A percentile compares a stretch with the other conserved stretches of the same genome.
Evolutionary conservation across 2,888 invertebrate species (phyloP).

Genomic region (Argynnis bischoffii): DNA sequence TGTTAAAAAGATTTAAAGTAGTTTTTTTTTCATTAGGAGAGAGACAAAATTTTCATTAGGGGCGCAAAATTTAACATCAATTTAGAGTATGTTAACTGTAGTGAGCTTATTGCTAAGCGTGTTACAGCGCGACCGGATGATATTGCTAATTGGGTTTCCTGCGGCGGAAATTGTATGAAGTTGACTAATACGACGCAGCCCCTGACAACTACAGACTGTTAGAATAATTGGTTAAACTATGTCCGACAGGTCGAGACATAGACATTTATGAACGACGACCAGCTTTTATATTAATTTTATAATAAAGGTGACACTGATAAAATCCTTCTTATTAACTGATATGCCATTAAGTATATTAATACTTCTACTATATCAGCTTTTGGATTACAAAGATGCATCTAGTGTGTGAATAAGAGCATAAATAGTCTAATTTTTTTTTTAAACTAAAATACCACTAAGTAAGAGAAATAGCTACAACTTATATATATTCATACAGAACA

Average conservation of each 20-base stretch:
- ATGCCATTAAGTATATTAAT: too few species aligned
- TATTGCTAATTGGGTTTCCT: constrained; percentile 79
- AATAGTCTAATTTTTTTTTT: too few species aligned
- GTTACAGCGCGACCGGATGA: constrained; percentile 70
- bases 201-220: constrained; percentile 43
- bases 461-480: too few species aligned
- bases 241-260: constrained; percentile 18
- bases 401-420: too few species aligned
- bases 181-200: constrained; percentile 66
- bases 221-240: constrained; percentile 26
- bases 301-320: neutral
- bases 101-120: constrained; percentile 63
- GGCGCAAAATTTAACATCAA: constrained; percentile 64
- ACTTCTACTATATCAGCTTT: neutral
- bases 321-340: too few species aligned
- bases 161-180: constrained; percentile 75
- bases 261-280: constrained; percentile 2
- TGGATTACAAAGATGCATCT: too few species aligned
- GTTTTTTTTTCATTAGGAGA: too few species aligned
- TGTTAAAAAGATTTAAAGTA: neutral
- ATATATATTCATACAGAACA: too few species aligned
- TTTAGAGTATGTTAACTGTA: constrained; percentile 73
- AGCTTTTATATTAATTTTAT: neutral
- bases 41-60: constrained; percentile 13
- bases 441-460: too few species aligned